Evolutionary conservation across 2,113 vertebrate genomes (phyloP), one percentile per base, ranked within the genome.

Genomic region (Gymnarchus niloticus): DNA sequence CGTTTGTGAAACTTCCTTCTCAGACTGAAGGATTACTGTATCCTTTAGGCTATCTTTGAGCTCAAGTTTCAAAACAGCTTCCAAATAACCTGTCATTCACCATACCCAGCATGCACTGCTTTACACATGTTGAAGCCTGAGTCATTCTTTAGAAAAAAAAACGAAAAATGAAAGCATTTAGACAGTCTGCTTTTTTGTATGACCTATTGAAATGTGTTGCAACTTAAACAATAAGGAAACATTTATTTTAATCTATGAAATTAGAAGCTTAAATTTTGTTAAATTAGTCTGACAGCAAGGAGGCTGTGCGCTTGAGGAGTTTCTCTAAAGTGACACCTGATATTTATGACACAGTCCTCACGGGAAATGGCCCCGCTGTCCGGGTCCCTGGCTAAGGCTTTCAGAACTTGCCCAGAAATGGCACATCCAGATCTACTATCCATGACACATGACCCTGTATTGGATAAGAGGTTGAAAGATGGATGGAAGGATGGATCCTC

Each of bases 21-120:
- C 89, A 91, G 87, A 92, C 91, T 92, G 89, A 91, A 89, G 87
- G 90, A 90, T 91, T 87, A 90, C 82, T 92, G 90, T 92, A 91
- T 93, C 91, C 80, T 91, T 88, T 84, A 92, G 90, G 92, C 91
- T 91, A 93, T 93, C 92, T 92, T 92, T 65, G 10, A 90, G 92
- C 92, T 94, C 91, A 88, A 87, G 92, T 92, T 93, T 94, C 93
- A 92, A 94, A 94, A 94, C 92, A 93, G 91, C 88, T 33, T 86
- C 90, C 91, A 93, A 93, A 94, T 91, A 94, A 94, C 91, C 89
- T 88, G 90, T 90, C 90, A 91, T 85, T 88, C 90, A 85, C 85
- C 52, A 49, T 77, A 82, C 83, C 83, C 83, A 84, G 82, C 83
- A 84, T 85, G 81, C 84, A 88, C 33, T 25, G 54, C 46, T 23